Evolutionary conservation across 2,888 invertebrate species (phyloP).

Genomic region (Drosophila birchii): DNA sequence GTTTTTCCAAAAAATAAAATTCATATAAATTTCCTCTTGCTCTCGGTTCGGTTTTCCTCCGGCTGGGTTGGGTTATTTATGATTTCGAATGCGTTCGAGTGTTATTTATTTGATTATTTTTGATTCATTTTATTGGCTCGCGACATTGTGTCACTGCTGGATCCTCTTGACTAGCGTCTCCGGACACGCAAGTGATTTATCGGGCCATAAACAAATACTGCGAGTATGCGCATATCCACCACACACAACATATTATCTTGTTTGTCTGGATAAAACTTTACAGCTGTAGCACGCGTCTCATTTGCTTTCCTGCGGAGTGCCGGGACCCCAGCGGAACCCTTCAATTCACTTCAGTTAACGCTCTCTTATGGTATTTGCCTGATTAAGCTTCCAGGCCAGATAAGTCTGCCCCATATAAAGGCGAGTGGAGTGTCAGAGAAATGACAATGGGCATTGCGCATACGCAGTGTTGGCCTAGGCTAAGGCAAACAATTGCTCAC

Average conservation of each 20-base stretch:
- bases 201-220: constrained; percentile 46
- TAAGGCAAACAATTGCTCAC: constrained; percentile 45
- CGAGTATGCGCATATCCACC: not conserved
- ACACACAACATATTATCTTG: constrained; percentile 24
- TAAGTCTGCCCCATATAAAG: constrained; percentile 7
- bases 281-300: constrained; percentile 35
- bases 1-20: constrained; percentile 67
- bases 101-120: constrained; percentile 79
- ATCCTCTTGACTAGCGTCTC: constrained; percentile 62
- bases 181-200: constrained; percentile 63
- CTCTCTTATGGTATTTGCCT: constrained; percentile 30
- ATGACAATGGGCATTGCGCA: constrained; percentile 47
- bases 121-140: constrained; percentile 78
- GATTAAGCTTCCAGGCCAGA: constrained; percentile 15
- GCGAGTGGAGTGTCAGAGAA: constrained; percentile 9
- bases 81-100: constrained; percentile 47
- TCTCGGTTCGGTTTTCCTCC: constrained; percentile 30
- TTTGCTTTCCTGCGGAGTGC: not conserved
- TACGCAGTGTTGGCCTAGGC: constrained; percentile 52
- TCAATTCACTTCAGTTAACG: constrained; percentile 20
- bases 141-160: constrained; percentile 74
- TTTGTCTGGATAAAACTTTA: constrained; percentile 32
- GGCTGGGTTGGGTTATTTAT: constrained; percentile 54
- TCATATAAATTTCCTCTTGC: constrained; percentile 48
- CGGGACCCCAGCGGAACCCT: constrained; percentile 5